These are phyloP conservation scores for Cyanoderma ruficeps DNA, from an alignment of 2,113 vertebrate species.

Conservation along the genomic window DNA sequence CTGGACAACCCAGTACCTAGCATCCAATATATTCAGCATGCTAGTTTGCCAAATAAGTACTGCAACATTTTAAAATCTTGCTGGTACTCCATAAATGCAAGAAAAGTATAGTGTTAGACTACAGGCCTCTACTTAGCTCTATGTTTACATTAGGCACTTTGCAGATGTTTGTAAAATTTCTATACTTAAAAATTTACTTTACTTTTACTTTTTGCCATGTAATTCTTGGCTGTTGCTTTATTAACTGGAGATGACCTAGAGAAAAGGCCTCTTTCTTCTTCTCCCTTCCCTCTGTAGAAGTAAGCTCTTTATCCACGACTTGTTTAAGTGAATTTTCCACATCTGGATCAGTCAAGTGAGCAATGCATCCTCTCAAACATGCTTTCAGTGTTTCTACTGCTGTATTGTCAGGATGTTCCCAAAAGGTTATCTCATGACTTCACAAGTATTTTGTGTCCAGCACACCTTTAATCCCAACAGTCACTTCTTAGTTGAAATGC, in stretches of 20 bases:
- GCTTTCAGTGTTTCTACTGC: not conserved
- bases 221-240: not conserved
- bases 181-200: not conserved
- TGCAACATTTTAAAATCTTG: not conserved
- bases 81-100: not conserved
- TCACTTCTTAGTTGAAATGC: not conserved
- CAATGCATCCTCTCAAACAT: not conserved
- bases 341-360: not conserved
- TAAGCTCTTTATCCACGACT: not conserved
- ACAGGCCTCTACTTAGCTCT: not conserved
- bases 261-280: not conserved
- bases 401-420: not conserved
- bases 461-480: not conserved
- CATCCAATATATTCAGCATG: not conserved
- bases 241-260: not conserved
- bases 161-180: not conserved
- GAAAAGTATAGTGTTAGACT: not conserved
- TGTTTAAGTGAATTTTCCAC: not conserved
- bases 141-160: not conserved
- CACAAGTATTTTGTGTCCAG: not conserved
- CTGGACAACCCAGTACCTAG: not conserved
- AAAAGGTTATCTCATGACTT: not conserved
- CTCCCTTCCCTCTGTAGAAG: not conserved
- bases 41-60: not conserved
- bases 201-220: not conserved